Conservation (phyloP, 2,113 vertebrate genomes). For the Thermophis baileyi region DNA sequence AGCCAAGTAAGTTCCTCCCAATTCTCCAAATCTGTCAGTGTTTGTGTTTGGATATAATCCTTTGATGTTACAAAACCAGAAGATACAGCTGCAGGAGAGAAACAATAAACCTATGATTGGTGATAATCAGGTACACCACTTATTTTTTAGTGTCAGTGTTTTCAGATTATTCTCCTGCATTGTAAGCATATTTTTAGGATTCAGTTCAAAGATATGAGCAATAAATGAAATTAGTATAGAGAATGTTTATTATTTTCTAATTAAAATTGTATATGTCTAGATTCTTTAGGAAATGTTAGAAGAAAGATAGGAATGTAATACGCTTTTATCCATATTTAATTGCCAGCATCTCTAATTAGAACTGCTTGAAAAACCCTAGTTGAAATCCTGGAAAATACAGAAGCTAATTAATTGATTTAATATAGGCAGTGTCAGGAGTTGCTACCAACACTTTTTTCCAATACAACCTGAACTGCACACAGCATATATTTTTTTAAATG, state of each 20-base stretch:
- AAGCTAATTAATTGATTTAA: neutral
- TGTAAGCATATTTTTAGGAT: neutral
- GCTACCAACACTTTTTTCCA: neutral
- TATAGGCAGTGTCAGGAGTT: neutral
- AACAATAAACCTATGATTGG: neutral
- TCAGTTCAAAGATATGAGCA: neutral
- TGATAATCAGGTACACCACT: too few relatives aligned
- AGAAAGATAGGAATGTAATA: neutral
- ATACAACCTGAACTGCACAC: neutral
- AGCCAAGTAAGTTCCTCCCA: neutral
- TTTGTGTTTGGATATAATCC: neutral
- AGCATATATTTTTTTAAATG: neutral
- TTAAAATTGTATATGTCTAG: neutral
- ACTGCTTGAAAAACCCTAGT: neutral
- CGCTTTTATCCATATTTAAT: neutral
- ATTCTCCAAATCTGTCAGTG: neutral
- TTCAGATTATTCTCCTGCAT: neutral
- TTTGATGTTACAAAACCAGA: neutral
- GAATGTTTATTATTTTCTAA: neutral
- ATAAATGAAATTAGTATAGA: neutral
- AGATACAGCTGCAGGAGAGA: neutral
- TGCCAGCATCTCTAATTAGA: neutral
- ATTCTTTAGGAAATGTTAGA: neutral
- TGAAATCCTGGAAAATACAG: neutral
- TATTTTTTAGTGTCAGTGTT: neutral